Base-by-base conservation (phyloP, 2,113 vertebrate genomes). In the Zapornia atra region DNA sequence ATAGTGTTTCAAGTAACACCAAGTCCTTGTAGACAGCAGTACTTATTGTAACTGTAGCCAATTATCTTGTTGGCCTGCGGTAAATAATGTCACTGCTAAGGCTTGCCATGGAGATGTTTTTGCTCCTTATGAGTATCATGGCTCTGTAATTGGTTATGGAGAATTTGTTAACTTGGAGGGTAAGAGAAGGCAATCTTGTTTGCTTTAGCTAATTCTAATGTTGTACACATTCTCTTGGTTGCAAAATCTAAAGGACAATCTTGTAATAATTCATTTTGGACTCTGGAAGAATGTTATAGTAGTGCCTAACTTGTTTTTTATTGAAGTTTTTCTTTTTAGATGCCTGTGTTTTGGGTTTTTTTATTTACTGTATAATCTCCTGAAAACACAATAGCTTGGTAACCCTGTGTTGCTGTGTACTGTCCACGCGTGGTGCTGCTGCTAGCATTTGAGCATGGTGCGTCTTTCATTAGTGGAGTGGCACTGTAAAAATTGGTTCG, bases 161-260 rank as follows among this genome's bases (percentile, higher is more conserved):
- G 42, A 46, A 72, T 76, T 87, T 89, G 57, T 89, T 38, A 53
- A 11, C 16, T 70, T 57, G 44, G 44, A 79, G 89, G 53, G 34
- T n/a, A 28, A 93, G 50, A 46, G 59, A 85, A 95, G 81, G 31
- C 66, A 72, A 5, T 76, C 89, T 42, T 82, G 61, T 68, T 93
- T 94, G 51, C 69, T 95, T 85, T 86, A 86, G 86, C 64, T 71
- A 36, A 24, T 92, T 91, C 61, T 75, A 15, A 33, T 71, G 69
- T 81, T 89, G 81, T 87, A 77, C 29, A 19, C 57, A 24, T 51
- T 53, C n/a, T 76, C 48, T 87, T 36, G 33, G 66, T 92, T 96
- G 93, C 94, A 96, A 95, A 96, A 95, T 79, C 73, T 91, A 44
- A 94, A 89, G 84, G 89, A 57, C 84, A 76, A 4, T 94, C 86